Evolutionary conservation across 2,888 invertebrate species (phyloP), one percentile per base, ranked within the genome.

Genomic region (Drosophila niveifrons): DNA sequence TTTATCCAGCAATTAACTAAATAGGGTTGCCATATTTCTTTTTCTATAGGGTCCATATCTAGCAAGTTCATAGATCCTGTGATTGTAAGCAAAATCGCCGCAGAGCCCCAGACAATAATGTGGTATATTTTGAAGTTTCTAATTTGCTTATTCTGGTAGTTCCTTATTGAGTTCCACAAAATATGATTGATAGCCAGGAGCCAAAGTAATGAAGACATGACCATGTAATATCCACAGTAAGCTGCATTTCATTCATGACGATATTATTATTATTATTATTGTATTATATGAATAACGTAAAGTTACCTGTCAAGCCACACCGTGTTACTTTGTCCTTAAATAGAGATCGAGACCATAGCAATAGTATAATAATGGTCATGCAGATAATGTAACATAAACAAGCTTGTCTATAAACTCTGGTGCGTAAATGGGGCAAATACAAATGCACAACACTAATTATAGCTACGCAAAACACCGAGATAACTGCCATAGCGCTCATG

Each of bases 121-220:
- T 87, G 84, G n/a, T n/a, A 53, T 88, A 89, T 4, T 79, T 50
- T 0, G 65, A 91, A 90, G 8, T 4, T 69, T 9, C 1, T 10
- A 3, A 4, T 0, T 6, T 9, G 1, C 1, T 0, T 0, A 0
- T 0, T 3, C 7, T 15, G 0, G 2, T n/a, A 9, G 0, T 23
- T 17, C 1, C 4, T 29, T 4, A 88, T 75, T 46, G 61, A 76
- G 93, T 95, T 95, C 95, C 96, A 96, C 84, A 96, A 95, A 89
- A 96, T 96, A 90, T 96, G 95, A 91, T 96, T 96, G 94, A 96
- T 96, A 11, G 96, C 95, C 89, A 96, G 96, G 81, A 97, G 94
- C 97, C 97, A 97, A 91, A 96, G 96, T 93, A 97, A 96, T 76
- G 95, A 95, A 29, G 95, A 94, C 92, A 96, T 94, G 90, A 96